A percentile compares a stretch with the other conserved stretches of the same genome.
These are phyloP conservation scores for Podarcis raffonei DNA, from an alignment of 2,113 vertebrate genomes.

Conservation along the genomic window DNA sequence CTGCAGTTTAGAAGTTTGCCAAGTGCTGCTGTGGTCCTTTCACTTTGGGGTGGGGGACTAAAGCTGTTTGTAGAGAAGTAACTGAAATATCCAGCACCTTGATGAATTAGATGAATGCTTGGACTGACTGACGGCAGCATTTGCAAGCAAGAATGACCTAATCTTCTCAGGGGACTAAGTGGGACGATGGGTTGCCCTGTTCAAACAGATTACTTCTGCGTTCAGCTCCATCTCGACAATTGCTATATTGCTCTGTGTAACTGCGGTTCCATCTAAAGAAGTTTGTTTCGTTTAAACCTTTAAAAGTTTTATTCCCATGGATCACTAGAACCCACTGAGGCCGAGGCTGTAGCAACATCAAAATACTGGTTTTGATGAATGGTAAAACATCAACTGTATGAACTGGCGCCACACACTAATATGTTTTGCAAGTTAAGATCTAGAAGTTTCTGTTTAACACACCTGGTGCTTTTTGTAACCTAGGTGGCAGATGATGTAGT, in stretches of 20 bases:
- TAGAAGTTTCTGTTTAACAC: too few species aligned
- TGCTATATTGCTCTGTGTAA: neutral
- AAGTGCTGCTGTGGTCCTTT: neutral
- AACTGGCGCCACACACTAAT: conserved; percentile 5
- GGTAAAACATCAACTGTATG: neutral
- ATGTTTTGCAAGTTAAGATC: neutral
- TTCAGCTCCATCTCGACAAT: neutral
- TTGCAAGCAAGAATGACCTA: neutral
- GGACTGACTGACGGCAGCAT: neutral
- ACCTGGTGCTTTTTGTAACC: too few species aligned
- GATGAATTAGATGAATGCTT: neutral
- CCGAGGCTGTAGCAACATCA: neutral
- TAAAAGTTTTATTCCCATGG: neutral
- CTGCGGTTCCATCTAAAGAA: neutral
- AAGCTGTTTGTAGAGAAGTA: neutral
- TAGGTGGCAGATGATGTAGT: too few species aligned
- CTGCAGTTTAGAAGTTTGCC: neutral
- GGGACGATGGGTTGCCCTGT: neutral
- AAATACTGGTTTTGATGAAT: neutral
- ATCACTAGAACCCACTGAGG: neutral
- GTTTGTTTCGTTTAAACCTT: neutral
- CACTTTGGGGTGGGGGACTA: neutral
- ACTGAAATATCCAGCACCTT: neutral
- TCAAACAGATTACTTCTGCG: neutral
- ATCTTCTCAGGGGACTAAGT: neutral